A percentile compares a stretch with the other conserved stretches of the same genome.
phyloP scores from a whole-genome alignment of 2,113 vertebrate species.

The Stomatorhinus ivindoensis region DNA sequence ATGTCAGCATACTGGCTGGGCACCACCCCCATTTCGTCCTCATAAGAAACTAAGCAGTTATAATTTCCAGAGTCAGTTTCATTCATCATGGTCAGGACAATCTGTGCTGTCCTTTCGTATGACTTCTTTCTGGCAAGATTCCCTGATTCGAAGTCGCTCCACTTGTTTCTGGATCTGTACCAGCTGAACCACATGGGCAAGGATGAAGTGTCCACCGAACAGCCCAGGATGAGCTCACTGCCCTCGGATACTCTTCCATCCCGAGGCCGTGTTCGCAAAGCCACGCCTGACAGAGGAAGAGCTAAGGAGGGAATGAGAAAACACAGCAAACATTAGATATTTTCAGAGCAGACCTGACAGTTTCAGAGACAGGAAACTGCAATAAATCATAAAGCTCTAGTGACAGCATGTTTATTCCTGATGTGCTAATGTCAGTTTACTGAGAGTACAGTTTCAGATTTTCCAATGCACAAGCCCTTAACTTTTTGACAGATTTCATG shows the following conservation, averaged over 20 bases:
- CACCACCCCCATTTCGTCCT: neutral
- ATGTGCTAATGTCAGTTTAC: neutral
- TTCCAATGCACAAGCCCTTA: neutral
- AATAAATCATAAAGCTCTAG: neutral
- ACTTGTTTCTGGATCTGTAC: neutral
- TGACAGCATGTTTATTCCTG: neutral
- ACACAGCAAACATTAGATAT: neutral
- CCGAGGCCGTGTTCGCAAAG: neutral
- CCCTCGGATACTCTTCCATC: neutral
- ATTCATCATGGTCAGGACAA: neutral
- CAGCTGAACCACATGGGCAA: neutral
- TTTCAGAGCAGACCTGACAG: neutral
- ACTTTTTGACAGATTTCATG: neutral
- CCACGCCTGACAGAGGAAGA: neutral
- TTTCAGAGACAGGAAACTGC: neutral
- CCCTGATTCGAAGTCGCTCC: neutral
- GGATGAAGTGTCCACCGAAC: neutral
- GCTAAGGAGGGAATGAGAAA: neutral
- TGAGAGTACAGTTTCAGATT: neutral
- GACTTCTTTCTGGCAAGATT: neutral
- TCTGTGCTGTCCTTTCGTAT: neutral
- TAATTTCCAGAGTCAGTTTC: conserved; percentile 5
- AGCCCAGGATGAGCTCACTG: neutral
- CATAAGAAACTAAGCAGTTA: neutral
- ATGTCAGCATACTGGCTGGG: neutral